These are phyloP conservation scores for Drosophila infuscata DNA, from an alignment of 2,888 invertebrate species.

Conservation along the genomic window DNA sequence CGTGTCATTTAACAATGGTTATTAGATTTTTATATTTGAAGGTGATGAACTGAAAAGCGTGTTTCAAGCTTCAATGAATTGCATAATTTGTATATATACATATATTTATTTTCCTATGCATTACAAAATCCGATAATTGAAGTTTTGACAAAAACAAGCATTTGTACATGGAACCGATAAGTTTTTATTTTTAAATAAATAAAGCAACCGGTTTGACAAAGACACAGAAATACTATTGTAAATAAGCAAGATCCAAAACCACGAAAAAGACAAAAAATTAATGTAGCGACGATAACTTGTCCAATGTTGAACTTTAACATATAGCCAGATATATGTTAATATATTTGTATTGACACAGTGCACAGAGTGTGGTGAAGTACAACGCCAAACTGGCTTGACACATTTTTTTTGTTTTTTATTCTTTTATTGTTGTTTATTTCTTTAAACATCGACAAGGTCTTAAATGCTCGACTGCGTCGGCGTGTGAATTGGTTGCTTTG, in stretches of 20 bases:
- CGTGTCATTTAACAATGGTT: constrained; percentile 41
- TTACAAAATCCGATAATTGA: constrained; percentile 60
- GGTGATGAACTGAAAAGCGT: constrained; percentile 8
- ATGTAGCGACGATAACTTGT: constrained; percentile 37
- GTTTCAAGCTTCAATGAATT: constrained; percentile 56
- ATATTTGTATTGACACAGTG: constrained; percentile 20
- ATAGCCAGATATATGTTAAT: constrained; percentile 44
- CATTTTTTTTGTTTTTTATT: constrained; percentile 1
- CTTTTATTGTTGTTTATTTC: neutral
- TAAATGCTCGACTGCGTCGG: constrained; percentile 41
- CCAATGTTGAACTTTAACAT: constrained; percentile 72
- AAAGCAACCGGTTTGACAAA: constrained; percentile 61
- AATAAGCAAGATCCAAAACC: constrained; percentile 33
- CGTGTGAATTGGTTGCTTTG: constrained; percentile 41
- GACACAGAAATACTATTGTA: constrained; percentile 36
- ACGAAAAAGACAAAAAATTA: constrained; percentile 30
- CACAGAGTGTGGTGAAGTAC: constrained; percentile 19
- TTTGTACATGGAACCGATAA: constrained; percentile 28
- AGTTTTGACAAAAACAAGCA: constrained; percentile 21
- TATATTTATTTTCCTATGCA: constrained; percentile 12
- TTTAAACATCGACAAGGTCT: constrained; percentile 61
- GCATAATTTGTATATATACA: constrained; percentile 14
- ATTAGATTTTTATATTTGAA: constrained; percentile 25
- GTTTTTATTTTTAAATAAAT: constrained; percentile 69
- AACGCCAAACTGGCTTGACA: constrained; percentile 53